Evolutionary conservation across 2,113 vertebrate species (phyloP).

Genomic region (Pygoscelis adeliae): DNA sequence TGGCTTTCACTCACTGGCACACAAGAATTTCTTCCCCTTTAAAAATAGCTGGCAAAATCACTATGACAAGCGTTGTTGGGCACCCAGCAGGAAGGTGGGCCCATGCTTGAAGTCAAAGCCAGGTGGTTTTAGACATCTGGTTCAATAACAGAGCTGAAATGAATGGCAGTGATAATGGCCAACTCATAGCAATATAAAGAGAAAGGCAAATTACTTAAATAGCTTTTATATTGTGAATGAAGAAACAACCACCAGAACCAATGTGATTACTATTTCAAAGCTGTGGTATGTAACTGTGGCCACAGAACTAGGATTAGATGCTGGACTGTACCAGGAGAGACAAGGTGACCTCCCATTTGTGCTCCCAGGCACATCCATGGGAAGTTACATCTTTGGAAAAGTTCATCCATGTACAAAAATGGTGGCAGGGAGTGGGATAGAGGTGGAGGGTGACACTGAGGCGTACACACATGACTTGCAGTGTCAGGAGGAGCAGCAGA

Average conservation of each 20-base stretch:
- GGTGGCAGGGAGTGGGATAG: not conserved
- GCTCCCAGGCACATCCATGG: not conserved
- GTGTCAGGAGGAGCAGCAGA: not conserved
- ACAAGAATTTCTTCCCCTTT: not conserved
- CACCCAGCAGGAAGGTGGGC: not conserved
- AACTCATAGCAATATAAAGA: not conserved
- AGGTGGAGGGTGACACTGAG: not conserved
- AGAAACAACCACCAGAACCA: not conserved
- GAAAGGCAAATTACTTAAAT: not conserved
- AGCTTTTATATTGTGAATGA: not conserved
- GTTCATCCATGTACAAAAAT: not conserved
- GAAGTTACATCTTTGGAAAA: not conserved
- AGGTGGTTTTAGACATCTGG: not conserved
- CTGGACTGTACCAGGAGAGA: not conserved
- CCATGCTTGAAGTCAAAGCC: not conserved
- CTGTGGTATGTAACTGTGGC: not conserved
- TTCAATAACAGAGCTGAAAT: not conserved
- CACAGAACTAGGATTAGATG: not conserved
- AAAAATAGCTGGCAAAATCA: not conserved
- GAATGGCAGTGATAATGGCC: not conserved
- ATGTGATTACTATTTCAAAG: not conserved
- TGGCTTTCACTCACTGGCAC: not conserved
- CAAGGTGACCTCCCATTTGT: not conserved
- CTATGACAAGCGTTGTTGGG: fast-evolving
- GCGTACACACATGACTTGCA: not conserved